Base-by-base conservation (phyloP, 1,140 invertebrate genomes). In the Lanistes nyassanus region DNA sequence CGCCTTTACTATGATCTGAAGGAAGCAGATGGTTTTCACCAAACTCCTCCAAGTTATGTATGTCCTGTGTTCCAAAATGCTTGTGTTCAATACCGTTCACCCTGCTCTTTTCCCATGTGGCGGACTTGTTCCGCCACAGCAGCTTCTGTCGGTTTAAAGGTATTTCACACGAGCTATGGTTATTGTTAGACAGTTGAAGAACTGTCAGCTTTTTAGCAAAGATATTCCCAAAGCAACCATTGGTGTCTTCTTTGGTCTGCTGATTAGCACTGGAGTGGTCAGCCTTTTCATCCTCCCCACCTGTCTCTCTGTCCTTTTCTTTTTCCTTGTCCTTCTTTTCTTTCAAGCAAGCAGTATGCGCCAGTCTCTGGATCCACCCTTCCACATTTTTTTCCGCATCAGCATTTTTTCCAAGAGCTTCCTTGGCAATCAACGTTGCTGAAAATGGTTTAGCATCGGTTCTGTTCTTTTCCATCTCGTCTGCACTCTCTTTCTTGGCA, bases 161-260 rank as follows among this genome's bases (percentile, higher is more conserved):
- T 37, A 19, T 26, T 19, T 47, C 2, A 34, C 5, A 51, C 1
- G 19, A n/a, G n/a, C 26, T 47, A 29, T 47, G 19, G 53, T 71
- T 39, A 23, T 58, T 39, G 31, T 39, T 31, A 13, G n/a, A 39
- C 37, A 19, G 37, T 29, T 26, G n/a, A 42, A 77, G 67, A 19
- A 72, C 74, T 23, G 77, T 78, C 31, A 79, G 60, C 29, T 78
- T 80, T 34, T 81, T 81, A 62, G 78, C 66, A 47, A 81, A 80
- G 0, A 81, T 74, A 42, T 79, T 80, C 11, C 77, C 72, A 74
- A 81, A 81, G 53, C 80, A 81, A 16, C 80, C 80, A 64, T 74
- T 81, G 29, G 51, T 67, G 53, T 70, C 76, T 26, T 56, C 56
- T 29, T 72, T 75, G n/a, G 62, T 62, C 42, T 75, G 73, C 26